Conservation (phyloP, 1,140 invertebrate genomes). For the Amyelois transitella region DNA sequence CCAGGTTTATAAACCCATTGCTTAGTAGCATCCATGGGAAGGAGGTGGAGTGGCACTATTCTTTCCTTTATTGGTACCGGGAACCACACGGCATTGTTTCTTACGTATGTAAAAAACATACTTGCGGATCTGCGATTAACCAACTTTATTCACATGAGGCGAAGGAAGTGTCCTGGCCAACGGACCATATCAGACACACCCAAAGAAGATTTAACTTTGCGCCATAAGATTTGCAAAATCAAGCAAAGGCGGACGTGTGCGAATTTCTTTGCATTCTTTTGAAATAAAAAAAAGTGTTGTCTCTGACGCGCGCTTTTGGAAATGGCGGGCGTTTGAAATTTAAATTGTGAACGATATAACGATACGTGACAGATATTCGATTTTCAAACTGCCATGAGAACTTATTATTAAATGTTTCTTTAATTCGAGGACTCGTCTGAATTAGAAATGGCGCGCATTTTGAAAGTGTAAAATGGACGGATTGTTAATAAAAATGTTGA, state of each 20-base stretch:
- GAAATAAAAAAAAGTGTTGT: constrained; percentile 31
- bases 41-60: no score
- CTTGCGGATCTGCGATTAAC: constrained; percentile 32
- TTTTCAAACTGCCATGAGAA: background rate
- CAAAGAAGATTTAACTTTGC: constrained; percentile 37
- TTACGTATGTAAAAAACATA: no score
- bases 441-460: background rate
- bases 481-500: constrained; percentile 47
- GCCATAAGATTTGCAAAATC: constrained; percentile 57
- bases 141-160: constrained; percentile 48
- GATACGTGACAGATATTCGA: background rate
- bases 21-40: no score
- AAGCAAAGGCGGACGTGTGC: constrained; percentile 51
- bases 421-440: background rate
- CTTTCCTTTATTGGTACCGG: no score
- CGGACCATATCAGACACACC: constrained; percentile 58
- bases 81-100: no score
- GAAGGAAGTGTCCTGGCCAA: constrained; percentile 45
- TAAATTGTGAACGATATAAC: background rate
- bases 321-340: constrained; percentile 7
- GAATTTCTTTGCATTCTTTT: constrained; percentile 32
- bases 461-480: constrained; percentile 4
- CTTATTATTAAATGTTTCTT: background rate
- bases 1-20: no score
- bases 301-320: constrained; percentile 8